Percentiles rank a stretch among this genome's conserved stretches.
Conservation (phyloP, 2,113 vertebrate species). For the Callaeas wilsoni region DNA sequence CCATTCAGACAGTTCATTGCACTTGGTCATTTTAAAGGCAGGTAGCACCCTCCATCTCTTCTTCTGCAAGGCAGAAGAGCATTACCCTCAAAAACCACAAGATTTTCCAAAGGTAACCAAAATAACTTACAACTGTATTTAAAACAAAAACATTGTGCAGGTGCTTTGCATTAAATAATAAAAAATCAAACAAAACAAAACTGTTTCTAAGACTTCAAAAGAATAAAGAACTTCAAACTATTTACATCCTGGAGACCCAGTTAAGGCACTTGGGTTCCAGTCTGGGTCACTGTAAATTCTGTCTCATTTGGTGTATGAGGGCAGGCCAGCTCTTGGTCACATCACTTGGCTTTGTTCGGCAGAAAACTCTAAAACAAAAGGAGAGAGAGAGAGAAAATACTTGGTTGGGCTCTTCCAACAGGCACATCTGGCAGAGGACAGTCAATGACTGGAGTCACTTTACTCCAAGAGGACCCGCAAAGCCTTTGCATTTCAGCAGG, state of each 20-base stretch:
- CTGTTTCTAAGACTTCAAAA: not conserved
- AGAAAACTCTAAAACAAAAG: conserved; percentile 75
- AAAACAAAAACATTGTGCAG: not conserved
- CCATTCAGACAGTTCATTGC: not conserved
- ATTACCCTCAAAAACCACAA: not conserved
- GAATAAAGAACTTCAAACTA: not conserved
- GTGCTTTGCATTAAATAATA: not conserved
- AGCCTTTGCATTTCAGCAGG: not conserved
- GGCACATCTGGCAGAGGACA: not conserved
- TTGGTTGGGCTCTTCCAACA: not conserved
- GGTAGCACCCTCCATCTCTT: not conserved
- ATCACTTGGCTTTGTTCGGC: conserved; percentile 71
- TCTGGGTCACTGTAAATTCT: conserved; percentile 69
- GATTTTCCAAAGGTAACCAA: not conserved
- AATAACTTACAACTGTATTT: not conserved
- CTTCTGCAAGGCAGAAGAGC: not conserved
- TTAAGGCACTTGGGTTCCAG: not conserved
- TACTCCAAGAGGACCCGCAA: not conserved
- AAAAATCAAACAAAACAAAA: not conserved
- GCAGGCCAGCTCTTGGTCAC: conserved; percentile 73
- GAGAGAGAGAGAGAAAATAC: not conserved
- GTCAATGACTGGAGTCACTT: not conserved
- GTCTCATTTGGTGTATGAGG: conserved; percentile 76
- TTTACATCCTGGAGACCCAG: not conserved
- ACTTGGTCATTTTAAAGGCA: not conserved